phyloP scores from a whole-genome alignment of 2,888 invertebrate species.

The Parnassius mnemosyne region DNA sequence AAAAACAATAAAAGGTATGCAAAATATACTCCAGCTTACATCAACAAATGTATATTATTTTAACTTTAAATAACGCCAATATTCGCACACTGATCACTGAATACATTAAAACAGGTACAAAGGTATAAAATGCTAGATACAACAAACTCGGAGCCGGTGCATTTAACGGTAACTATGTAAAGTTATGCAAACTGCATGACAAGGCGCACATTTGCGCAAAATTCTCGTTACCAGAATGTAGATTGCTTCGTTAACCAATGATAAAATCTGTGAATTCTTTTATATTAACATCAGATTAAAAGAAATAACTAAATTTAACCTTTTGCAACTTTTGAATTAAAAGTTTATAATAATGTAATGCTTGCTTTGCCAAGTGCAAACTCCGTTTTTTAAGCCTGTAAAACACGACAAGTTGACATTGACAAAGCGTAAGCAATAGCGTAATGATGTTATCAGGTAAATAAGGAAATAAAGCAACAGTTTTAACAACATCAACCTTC shows the following conservation, averaged over 20 bases:
- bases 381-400: too few species aligned
- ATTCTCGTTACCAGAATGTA: conserved; percentile 52
- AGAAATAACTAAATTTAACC: too few species aligned
- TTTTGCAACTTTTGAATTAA: too few species aligned
- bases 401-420: too few species aligned
- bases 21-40: conserved; percentile 2
- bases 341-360: too few species aligned
- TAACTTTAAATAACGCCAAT: conserved; percentile 1
- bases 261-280: conserved; percentile 34
- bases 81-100: conserved; percentile 6
- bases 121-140: conserved; percentile 25
- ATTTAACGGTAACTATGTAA: conserved; percentile 63
- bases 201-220: conserved; percentile 52
- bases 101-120: conserved; percentile 15
- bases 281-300: neutral
- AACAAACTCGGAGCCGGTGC: conserved; percentile 36
- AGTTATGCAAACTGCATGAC: conserved; percentile 68
- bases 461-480: too few species aligned
- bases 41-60: conserved; percentile 5
- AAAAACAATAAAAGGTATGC: neutral
- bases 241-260: conserved; percentile 56
- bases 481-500: too few species aligned
- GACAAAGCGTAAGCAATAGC: too few species aligned
- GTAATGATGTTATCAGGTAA: too few species aligned
- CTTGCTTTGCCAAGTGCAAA: too few species aligned